Evolutionary conservation across 2,113 vertebrate species (phyloP), one percentile per base, ranked within the genome.

Genomic region (Calidris pugnax): DNA sequence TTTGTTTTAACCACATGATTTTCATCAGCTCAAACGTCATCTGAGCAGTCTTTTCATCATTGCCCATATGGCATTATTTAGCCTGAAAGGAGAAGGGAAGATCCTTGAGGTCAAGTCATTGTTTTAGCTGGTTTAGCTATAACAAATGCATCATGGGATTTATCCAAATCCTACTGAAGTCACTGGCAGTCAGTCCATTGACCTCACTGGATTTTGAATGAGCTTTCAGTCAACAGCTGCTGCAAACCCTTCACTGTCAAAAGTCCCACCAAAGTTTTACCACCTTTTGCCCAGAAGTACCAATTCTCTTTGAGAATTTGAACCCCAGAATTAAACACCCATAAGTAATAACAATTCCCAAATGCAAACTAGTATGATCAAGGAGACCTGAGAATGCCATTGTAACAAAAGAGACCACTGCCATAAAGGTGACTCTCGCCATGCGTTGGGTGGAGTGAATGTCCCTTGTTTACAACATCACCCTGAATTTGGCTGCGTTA

Each of bases 371-470:
- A 9, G 3, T 14, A 60, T 1, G 32, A 32, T 32, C n/a, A 37
- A 24, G 30, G 37, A 88, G 45, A 51, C 11, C 39, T 3, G 26
- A 59, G 50, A 35, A 64, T 5, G 37, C 10, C 6, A 14, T 9
- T 28, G 13, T 24, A 47, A 78, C 0, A 7, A 28, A 30, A 63
- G 28, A 53, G 12, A 43, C 15, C 16, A 1, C 39, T 37, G 51
- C 26, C 24, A 35, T 1, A 26, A 66, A 45, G 0, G 0, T 2
- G 4, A 26, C 28, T 27, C 39, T 56, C 1, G 0, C 32, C 14
- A 19, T 8, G 13, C 0, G 2, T 7, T 3, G 3, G 13, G 18
- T 48, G 6, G 12, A 26, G 15, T 12, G 37, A n/a, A 9, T 4
- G 14, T 55, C 23, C 30, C 15, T 22, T 22, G 1, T 12, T 33